Evolutionary conservation across 2,113 vertebrate genomes (phyloP).

Genomic region (Pelodiscus sinensis): DNA sequence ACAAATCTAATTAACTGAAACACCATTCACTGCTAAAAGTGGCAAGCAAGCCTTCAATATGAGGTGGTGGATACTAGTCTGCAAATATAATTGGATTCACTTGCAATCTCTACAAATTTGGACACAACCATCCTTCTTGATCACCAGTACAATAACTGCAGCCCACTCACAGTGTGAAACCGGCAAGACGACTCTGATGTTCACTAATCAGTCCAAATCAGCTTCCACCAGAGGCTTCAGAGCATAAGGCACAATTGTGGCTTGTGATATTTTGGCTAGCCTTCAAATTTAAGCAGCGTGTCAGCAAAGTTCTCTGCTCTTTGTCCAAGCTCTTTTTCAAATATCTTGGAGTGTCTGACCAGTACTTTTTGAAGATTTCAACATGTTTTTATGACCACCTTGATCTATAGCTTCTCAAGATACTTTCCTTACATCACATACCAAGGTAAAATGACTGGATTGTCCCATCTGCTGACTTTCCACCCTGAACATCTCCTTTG

Average conservation of each 20-base stretch:
- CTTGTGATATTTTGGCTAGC: neutral
- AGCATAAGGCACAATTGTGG: neutral
- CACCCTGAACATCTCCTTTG: neutral
- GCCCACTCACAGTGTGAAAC: neutral
- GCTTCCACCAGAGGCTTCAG: neutral
- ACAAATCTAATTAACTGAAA: neutral
- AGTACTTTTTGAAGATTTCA: neutral
- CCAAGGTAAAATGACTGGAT: neutral
- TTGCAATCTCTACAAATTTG: neutral
- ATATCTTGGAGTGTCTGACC: neutral
- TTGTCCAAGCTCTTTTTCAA: neutral
- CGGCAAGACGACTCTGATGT: neutral
- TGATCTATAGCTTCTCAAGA: neutral
- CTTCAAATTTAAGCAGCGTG: neutral
- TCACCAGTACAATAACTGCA: neutral
- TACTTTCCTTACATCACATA: neutral
- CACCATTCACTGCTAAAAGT: neutral
- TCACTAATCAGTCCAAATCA: neutral
- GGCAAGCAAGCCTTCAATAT: neutral
- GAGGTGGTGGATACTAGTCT: neutral
- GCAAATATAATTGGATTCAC: neutral
- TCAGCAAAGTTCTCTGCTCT: neutral
- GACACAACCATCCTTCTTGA: neutral
- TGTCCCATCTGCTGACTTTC: neutral
- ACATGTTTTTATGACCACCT: neutral